Percentiles rank a stretch among this genome's conserved stretches.
These are phyloP conservation scores for Sebastes miniatus DNA, from an alignment of 2,797 vertebrate genomes.

Conservation along the genomic window DNA sequence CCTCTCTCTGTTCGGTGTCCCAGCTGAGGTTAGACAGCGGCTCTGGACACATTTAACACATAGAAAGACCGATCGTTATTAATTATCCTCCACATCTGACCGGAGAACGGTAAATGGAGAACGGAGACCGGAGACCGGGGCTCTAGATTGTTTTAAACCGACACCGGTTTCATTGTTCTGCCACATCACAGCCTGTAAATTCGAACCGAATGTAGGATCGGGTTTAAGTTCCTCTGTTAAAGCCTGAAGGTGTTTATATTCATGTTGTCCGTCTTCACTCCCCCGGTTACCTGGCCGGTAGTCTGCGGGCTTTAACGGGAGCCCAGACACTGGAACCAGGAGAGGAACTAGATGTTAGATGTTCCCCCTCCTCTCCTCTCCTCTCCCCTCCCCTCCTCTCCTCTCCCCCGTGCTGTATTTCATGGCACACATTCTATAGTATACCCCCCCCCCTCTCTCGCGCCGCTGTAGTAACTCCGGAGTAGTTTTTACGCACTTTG, in stretches of 20 bases:
- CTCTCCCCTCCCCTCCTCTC: neutral
- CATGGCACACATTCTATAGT: constrained; percentile 55
- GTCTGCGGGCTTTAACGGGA: neutral
- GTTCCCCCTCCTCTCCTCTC: neutral
- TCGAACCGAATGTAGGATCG: constrained; percentile 8
- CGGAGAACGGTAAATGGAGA: neutral
- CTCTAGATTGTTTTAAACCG: neutral
- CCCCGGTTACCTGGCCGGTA: neutral
- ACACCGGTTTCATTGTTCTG: neutral
- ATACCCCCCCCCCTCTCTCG: constrained; percentile 41
- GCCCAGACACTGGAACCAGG: neutral
- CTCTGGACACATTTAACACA: neutral
- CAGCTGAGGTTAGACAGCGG: too few relatives aligned
- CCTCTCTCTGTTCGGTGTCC: neutral
- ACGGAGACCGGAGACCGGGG: neutral
- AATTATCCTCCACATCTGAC: neutral
- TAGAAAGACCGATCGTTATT: neutral
- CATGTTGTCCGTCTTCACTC: neutral
- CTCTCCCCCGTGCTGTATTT: neutral
- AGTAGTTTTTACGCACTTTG: constrained; percentile 74
- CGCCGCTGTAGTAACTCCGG: constrained; percentile 73
- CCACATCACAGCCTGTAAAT: constrained; percentile 6
- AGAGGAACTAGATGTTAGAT: neutral
- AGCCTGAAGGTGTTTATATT: neutral
- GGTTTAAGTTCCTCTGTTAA: neutral